phyloP scores from a whole-genome alignment of 92 coral and sea anemone species.

The Muricea muricata region DNA sequence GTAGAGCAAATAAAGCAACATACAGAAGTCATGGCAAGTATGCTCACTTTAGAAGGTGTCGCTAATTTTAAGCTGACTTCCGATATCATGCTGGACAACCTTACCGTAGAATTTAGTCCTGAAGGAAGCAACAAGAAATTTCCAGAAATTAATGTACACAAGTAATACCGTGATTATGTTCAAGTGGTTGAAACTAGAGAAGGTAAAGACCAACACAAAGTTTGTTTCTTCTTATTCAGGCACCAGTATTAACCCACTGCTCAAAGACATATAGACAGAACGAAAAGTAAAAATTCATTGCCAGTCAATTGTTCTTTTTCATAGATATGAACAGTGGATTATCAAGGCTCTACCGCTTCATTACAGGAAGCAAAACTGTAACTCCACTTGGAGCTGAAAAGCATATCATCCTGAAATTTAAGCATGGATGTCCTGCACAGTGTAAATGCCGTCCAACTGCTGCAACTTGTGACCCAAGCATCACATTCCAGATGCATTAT shows the following conservation, averaged over 20 bases:
- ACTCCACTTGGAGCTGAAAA: constrained; percentile 71
- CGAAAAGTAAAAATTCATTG: no score
- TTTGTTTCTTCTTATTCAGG: background rate
- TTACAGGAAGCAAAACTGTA: constrained; percentile 65
- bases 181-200: constrained; percentile 16
- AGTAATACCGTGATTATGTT: constrained; percentile 24
- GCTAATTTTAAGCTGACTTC: constrained; percentile 61
- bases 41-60: constrained; percentile 72
- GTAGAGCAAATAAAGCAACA: constrained; percentile 47
- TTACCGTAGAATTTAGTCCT: constrained; percentile 60
- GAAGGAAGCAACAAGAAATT: constrained; percentile 72
- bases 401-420: constrained; percentile 53
- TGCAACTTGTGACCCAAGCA: constrained; percentile 46
- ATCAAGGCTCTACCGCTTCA: constrained; percentile 65
- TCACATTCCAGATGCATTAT: background rate
- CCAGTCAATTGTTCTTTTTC: background rate
- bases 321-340: background rate
- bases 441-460: constrained; percentile 71
- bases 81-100: constrained; percentile 59
- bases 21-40: constrained; percentile 57
- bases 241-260: background rate
- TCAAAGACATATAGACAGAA: no score
- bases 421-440: constrained; percentile 55
- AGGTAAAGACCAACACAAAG: background rate
- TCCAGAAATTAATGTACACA: constrained; percentile 47